Evolutionary conservation across 1,140 invertebrate species (phyloP), one percentile per base, ranked within the genome.

Genomic region (Zaprionus africanus): DNA sequence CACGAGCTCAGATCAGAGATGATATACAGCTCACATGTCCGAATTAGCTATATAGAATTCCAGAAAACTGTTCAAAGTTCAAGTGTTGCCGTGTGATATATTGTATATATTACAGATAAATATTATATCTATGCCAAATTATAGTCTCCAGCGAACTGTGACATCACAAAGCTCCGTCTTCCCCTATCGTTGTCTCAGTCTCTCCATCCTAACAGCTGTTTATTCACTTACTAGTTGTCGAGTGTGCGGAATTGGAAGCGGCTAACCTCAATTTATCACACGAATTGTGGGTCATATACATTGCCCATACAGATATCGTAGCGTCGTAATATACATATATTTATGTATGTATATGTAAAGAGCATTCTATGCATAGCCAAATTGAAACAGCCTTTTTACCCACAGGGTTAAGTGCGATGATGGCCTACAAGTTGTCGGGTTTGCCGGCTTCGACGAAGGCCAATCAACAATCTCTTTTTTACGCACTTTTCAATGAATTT

Each of bases 381-480:
- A 76, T 76, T 58, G 34, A 68, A 74, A 81, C 59, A 90, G 79
- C 78, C 78, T 86, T 88, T 82, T 87, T 73, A 7, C 41, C 36
- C 54, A 85, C 86, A 85, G 84, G 84, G 84, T 83, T 90, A 88
- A 88, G 84, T 90, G 75, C 63, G 76, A 11, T 34, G 41, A 68
- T 78, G 59, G 66, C 72, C 73, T 77, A 68, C 64, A 67, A 58
- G 64, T 67, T 31, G 46, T 15, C 6, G n/a, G 56, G 56, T 67
- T 70, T 58, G 59, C 58, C 54, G 57, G 57, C 66, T 61, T 22
- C 38, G n/a, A 46, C 54, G 65, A 85, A 85, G 82, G 82, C 62
- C 82, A 87, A 82, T 83, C 84, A 88, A 87, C 83, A 87, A 84
- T 87, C 83, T 87, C 80, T 87, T 87, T 84, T 85, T 76, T 53